Conservation (phyloP, 2,797 vertebrate genomes). For the Eleutherodactylus coqui region DNA sequence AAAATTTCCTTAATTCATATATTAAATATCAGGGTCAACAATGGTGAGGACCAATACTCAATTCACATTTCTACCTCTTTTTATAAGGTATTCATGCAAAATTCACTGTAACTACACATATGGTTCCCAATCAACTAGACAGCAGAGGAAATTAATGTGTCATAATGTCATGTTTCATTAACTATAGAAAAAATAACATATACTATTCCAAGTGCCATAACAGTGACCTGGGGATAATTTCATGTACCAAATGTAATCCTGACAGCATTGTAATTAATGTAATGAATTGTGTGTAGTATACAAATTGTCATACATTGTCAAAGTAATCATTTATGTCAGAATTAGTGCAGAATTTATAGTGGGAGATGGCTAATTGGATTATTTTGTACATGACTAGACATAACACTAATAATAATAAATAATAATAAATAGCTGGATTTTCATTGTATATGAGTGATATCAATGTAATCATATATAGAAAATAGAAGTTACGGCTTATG, state of each 20-base stretch:
- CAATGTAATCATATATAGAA: not conserved
- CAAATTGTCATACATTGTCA: slow-evolving; percentile 10
- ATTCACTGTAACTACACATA: slow-evolving; percentile 45
- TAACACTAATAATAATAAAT: not conserved
- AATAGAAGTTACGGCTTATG: not conserved
- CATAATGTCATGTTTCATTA: slow-evolving; percentile 61
- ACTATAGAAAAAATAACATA: slow-evolving; percentile 46
- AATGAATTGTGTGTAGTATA: slow-evolving; percentile 39
- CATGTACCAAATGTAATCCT: slow-evolving; percentile 34
- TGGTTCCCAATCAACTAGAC: slow-evolving; percentile 45
- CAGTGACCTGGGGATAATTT: slow-evolving; percentile 30
- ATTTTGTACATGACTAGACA: not conserved
- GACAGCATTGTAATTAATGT: slow-evolving; percentile 47
- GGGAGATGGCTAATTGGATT: not conserved
- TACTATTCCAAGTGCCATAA: slow-evolving; percentile 46
- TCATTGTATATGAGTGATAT: not conserved
- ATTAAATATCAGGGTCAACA: not conserved
- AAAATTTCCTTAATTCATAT: not conserved
- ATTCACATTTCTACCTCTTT: slow-evolving; percentile 4
- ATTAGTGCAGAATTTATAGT: slow-evolving; percentile 9
- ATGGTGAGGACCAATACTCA: slow-evolving; percentile 21
- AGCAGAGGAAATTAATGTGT: slow-evolving; percentile 49
- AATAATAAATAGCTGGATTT: not conserved
- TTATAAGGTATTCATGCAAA: slow-evolving; percentile 27
- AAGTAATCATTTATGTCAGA: slow-evolving; percentile 33